phyloP scores from a whole-genome alignment of 2,113 vertebrate genomes.

The Psittacula cyanocephala region DNA sequence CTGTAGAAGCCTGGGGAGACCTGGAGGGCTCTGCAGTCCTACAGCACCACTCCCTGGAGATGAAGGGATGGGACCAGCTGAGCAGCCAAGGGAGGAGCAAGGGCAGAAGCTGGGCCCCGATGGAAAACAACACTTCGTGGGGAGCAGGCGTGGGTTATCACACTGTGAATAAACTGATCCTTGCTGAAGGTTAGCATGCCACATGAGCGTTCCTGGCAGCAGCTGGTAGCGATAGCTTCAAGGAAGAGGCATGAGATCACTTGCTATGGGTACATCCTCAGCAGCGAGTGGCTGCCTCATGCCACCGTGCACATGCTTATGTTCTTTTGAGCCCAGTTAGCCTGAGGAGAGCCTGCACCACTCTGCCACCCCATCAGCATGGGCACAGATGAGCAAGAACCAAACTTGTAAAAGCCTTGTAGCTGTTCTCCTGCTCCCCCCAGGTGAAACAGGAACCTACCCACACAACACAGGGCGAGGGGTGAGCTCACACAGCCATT shows the following conservation, averaged over 20 bases:
- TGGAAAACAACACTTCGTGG: background rate
- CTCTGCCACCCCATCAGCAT: background rate
- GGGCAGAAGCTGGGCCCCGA: background rate
- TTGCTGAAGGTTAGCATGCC: background rate
- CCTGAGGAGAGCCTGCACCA: background rate
- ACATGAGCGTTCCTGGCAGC: background rate
- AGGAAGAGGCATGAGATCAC: background rate
- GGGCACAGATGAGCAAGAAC: background rate
- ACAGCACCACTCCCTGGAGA: slow-evolving; percentile 42
- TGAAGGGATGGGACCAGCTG: background rate
- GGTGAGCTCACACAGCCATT: background rate
- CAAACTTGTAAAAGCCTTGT: background rate
- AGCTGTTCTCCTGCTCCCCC: background rate
- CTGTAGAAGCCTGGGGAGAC: background rate
- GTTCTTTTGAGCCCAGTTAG: background rate
- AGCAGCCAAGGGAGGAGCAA: background rate
- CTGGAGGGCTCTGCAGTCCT: background rate
- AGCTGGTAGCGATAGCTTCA: background rate
- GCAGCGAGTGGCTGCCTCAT: background rate
- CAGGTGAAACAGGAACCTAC: background rate
- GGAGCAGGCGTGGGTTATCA: background rate
- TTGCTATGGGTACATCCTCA: background rate
- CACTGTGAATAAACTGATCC: background rate
- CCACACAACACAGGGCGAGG: background rate
- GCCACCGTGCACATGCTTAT: background rate